Base-by-base conservation (phyloP, 2,113 vertebrate genomes). In the Fregetta grallaria region DNA sequence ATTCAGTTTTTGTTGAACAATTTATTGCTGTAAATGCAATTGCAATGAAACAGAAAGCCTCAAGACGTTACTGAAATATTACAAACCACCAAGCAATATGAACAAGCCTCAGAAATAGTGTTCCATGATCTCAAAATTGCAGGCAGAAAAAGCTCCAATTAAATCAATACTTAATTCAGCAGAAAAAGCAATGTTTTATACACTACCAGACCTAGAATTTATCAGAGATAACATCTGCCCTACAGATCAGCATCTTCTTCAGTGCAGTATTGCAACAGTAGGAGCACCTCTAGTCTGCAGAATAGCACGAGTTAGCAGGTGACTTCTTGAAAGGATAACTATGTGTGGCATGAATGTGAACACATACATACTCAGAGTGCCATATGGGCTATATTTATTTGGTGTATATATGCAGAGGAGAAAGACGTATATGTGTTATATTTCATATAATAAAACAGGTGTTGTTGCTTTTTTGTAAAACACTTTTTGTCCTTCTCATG, bases 331-430 rank as follows among this genome's bases (percentile, higher is more conserved):
- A 94, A 92, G 81, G 62, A 84, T 96, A 97, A 95, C 81, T 96
- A 96, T 70, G 94, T 96, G 94, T 96, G 93, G 84, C 92, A 90
- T 85, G 94, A 96, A 96, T 76, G 81, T 79, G 93, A 96, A 79
- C 94, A 93, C 74, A 29, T 90, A 72, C 80, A 19, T 95, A 47
- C 59, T 88, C 63, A 30, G 66, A 91, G 53, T 90, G 77, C 94
- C 96, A 96, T 97, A 94, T 97, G 96, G 94, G 87, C 94, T 93
- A 2, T 82, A 85, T 97, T 96, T 97, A 92, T 91, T 90, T 93
- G 72, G 62, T 93, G 49, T 92, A 86, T 95, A 79, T 82, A 73
- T 78, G 49, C 81, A 96, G 73, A 79, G 63, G 65, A 84, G 93
- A 95, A 90, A 85, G 65, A 82, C 75, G 36, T 90, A 8, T 85